phyloP scores from a whole-genome alignment of 2,797 vertebrate species.

The Sciurus carolinensis region DNA sequence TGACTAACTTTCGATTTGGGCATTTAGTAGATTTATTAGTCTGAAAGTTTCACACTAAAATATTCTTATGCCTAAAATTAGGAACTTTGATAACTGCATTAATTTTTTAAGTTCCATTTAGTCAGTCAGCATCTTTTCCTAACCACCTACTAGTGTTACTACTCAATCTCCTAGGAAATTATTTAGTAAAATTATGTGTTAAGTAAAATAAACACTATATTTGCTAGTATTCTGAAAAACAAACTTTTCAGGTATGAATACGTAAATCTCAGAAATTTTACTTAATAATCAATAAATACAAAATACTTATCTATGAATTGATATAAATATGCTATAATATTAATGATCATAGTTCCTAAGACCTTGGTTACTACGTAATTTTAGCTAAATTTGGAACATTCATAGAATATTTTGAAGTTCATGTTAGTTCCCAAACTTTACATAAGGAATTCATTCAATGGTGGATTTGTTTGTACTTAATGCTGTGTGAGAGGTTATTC shows the following conservation, averaged over 20 bases:
- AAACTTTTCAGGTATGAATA: conserved; percentile 20
- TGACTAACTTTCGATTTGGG: not conserved
- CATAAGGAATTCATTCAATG: conserved; percentile 73
- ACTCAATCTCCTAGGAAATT: conserved; percentile 41
- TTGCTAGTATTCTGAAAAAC: conserved; percentile 34
- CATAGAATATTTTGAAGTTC: conserved; percentile 71
- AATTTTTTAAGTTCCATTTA: conserved; percentile 17
- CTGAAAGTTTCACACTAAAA: conserved; percentile 15
- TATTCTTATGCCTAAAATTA: conserved; percentile 34
- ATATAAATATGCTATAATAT: conserved; percentile 57
- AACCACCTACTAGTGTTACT: not conserved
- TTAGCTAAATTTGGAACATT: conserved; percentile 68
- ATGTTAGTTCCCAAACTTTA: conserved; percentile 71
- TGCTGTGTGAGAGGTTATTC: conserved; percentile 76
- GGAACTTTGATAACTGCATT: not conserved
- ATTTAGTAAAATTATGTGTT: conserved; percentile 38
- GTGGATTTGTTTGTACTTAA: conserved; percentile 66
- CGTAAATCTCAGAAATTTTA: conserved; percentile 28
- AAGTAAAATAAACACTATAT: conserved; percentile 12
- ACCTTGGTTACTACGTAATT: conserved; percentile 58
- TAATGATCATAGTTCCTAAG: conserved; percentile 46
- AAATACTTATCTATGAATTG: conserved; percentile 40
- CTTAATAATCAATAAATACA: conserved; percentile 66
- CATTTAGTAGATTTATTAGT: not conserved
- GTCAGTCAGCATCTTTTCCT: conserved; percentile 27